Percentiles rank a stretch among this genome's conserved stretches.
These are phyloP conservation scores for Troglohyphantes excavatus DNA, from an alignment of 2,888 invertebrate species.

Conservation along the genomic window DNA sequence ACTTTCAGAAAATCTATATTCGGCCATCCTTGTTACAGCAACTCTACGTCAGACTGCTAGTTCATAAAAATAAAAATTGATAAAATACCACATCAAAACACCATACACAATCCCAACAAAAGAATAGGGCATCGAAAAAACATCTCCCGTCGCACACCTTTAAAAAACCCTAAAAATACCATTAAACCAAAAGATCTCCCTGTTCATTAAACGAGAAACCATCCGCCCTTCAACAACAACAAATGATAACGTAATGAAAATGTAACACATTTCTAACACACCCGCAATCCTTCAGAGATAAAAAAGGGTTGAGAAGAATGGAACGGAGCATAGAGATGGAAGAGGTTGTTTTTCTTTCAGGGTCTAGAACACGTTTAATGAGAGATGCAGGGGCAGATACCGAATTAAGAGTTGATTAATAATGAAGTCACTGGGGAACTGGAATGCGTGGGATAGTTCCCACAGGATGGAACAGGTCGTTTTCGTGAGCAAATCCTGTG, in stretches of 20 bases:
- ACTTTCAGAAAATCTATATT: too few species aligned
- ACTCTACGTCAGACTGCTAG: too few species aligned
- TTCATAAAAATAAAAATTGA: too few species aligned
- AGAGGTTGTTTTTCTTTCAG: neutral
- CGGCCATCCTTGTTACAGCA: too few species aligned
- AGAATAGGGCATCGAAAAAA: too few species aligned
- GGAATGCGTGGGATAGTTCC: neutral
- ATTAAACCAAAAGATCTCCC: neutral
- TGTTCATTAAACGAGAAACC: neutral
- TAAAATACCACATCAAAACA: too few species aligned
- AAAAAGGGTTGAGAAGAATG: neutral
- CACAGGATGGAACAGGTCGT: neutral
- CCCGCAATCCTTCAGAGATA: neutral
- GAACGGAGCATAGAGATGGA: neutral
- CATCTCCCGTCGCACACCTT: neutral
- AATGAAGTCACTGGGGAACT: neutral
- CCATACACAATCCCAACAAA: too few species aligned
- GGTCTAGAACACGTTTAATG: slow-evolving; percentile 1
- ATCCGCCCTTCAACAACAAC: neutral
- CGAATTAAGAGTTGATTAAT: neutral
- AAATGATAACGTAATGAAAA: neutral
- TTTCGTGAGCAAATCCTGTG: too few species aligned
- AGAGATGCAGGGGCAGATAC: neutral
- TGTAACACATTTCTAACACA: neutral
- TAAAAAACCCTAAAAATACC: neutral